Percentiles rank a stretch among this genome's conserved stretches.
These are phyloP conservation scores for Phaonia tiefii DNA, from an alignment of 2,888 invertebrate species.

Conservation along the genomic window DNA sequence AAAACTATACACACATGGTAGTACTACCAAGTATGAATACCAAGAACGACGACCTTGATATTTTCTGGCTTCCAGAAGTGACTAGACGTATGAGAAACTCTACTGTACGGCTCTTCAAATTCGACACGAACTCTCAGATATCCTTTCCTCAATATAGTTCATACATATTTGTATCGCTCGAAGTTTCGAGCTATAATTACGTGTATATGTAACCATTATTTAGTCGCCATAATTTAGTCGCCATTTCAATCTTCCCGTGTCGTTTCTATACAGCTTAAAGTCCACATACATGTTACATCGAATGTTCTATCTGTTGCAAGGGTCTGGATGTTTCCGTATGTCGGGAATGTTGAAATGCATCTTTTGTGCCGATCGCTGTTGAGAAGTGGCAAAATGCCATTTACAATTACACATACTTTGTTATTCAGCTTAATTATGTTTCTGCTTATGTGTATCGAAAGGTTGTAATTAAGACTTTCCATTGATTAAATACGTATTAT, in stretches of 20 bases:
- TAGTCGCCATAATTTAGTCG: slow-evolving; percentile 62
- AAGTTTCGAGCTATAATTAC: slow-evolving; percentile 59
- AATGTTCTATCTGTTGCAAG: background rate
- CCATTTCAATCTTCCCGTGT: slow-evolving; percentile 38
- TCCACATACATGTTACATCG: background rate
- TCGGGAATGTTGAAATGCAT: slow-evolving; percentile 52
- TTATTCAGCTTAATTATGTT: slow-evolving; percentile 46
- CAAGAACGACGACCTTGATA: no score
- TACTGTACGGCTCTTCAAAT: background rate
- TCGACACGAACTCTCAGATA: background rate
- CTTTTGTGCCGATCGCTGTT: slow-evolving; percentile 18
- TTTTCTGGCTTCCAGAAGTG: no score
- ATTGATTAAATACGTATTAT: slow-evolving; percentile 11
- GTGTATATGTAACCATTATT: slow-evolving; percentile 63
- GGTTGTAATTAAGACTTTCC: slow-evolving; percentile 50
- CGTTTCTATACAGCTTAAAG: background rate
- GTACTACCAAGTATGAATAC: no score
- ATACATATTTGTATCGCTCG: background rate
- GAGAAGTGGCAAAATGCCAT: slow-evolving; percentile 64
- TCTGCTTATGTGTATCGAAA: slow-evolving; percentile 32
- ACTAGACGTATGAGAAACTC: no score
- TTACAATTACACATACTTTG: slow-evolving; percentile 61
- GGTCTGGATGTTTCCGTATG: slow-evolving; percentile 30
- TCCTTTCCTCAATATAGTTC: background rate
- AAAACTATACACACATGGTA: no score